Conservation (phyloP, 2,113 vertebrate genomes). For the Cyanoramphus novaezelandiae region DNA sequence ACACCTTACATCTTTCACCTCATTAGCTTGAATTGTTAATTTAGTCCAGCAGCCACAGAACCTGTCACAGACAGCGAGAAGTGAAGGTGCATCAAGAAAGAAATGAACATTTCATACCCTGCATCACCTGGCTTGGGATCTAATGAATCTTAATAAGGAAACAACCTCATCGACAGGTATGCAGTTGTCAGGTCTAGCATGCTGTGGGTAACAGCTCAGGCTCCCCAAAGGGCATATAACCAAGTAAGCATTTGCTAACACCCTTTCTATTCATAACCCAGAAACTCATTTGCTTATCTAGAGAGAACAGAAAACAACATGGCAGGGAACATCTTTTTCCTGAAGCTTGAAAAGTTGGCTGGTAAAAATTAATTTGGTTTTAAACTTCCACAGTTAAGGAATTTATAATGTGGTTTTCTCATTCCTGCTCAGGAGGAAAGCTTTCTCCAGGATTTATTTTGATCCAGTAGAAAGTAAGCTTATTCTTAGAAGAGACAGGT, state of each 20-base stretch:
- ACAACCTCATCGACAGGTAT: background rate
- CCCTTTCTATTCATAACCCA: background rate
- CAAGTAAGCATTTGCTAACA: background rate
- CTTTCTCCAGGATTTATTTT: background rate
- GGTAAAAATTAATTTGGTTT: background rate
- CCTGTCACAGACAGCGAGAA: accelerated
- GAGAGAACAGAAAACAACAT: background rate
- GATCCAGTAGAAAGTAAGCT: background rate
- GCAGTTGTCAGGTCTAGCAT: background rate
- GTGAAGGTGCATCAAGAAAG: background rate
- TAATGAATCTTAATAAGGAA: background rate
- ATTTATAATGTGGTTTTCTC: background rate
- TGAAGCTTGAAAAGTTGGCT: background rate
- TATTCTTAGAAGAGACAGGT: background rate
- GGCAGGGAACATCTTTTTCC: background rate
- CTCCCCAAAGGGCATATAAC: background rate
- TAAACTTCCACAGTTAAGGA: background rate
- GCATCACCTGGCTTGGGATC: background rate
- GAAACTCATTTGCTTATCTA: background rate
- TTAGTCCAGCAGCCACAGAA: background rate
- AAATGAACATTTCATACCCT: background rate
- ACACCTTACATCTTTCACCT: background rate
- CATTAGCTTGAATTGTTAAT: background rate
- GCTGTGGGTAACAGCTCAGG: background rate
- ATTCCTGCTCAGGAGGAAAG: background rate